phyloP scores from a whole-genome alignment of 2,797 vertebrate genomes.

The Fratercula arctica region DNA sequence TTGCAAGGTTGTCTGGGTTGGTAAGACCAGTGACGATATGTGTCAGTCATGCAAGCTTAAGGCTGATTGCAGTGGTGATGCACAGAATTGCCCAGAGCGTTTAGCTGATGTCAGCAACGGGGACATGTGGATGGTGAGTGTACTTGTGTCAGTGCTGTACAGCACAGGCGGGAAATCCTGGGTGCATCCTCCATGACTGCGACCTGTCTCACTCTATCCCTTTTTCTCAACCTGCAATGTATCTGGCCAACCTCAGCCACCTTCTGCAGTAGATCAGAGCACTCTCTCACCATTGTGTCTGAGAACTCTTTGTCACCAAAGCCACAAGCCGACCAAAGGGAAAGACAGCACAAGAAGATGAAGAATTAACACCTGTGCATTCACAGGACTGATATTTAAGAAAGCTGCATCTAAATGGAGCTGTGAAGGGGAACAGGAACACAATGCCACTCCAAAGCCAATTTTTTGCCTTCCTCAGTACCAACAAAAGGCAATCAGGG shows the following conservation, averaged over 20 bases:
- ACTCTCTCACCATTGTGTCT: rapidly evolving
- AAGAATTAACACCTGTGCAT: not conserved
- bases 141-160: rapidly evolving
- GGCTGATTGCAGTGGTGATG: not conserved
- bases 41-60: not conserved
- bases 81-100: not conserved
- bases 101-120: not conserved
- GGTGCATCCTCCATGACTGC: rapidly evolving
- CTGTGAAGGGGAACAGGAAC: not conserved
- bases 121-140: rapidly evolving
- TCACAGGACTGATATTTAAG: not conserved
- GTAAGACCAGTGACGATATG: rapidly evolving
- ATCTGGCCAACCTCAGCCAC: not conserved
- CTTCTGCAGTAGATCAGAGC: not conserved
- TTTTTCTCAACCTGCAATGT: rapidly evolving
- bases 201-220: not conserved
- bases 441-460: not conserved
- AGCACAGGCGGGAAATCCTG: not conserved
- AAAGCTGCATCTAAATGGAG: not conserved
- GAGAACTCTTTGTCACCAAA: not conserved
- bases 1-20: not conserved
- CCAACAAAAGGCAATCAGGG: not conserved
- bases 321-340: not conserved
- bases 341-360: not conserved
- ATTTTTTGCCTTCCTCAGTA: not conserved